These are phyloP conservation scores for Brachypteracias leptosomus DNA, from an alignment of 2,113 vertebrate genomes.

Conservation along the genomic window DNA sequence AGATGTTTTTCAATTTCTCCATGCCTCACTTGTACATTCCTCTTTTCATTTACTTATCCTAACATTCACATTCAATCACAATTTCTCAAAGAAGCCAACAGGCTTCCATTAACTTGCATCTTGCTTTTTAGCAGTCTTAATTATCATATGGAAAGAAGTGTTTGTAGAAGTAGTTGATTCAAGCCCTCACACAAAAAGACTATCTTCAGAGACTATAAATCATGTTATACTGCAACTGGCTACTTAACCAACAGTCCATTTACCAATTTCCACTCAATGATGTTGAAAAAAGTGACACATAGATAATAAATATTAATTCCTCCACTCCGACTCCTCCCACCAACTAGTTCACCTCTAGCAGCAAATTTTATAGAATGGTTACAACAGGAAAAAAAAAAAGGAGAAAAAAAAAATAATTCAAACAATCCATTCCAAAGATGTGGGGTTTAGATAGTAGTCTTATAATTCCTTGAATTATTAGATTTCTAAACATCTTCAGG, in stretches of 20 bases:
- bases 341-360: background rate
- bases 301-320: background rate
- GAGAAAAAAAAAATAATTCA: accelerated
- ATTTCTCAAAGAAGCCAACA: background rate
- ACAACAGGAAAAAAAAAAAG: background rate
- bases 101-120: background rate
- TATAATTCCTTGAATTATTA: background rate
- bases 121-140: background rate
- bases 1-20: background rate
- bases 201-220: background rate
- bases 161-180: background rate
- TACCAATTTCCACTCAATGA: background rate
- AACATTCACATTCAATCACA: background rate
- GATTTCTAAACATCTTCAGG: background rate
- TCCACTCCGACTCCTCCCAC: background rate
- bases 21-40: background rate
- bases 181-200: background rate
- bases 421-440: background rate
- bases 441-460: background rate
- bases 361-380: background rate
- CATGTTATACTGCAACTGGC: background rate
- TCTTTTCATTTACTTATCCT: background rate
- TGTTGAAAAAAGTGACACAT: background rate
- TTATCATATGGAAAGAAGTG: background rate
- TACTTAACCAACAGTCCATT: background rate